Evolutionary conservation across 2,888 invertebrate genomes (phyloP).

Genomic region (Cerastis rubricosa): DNA sequence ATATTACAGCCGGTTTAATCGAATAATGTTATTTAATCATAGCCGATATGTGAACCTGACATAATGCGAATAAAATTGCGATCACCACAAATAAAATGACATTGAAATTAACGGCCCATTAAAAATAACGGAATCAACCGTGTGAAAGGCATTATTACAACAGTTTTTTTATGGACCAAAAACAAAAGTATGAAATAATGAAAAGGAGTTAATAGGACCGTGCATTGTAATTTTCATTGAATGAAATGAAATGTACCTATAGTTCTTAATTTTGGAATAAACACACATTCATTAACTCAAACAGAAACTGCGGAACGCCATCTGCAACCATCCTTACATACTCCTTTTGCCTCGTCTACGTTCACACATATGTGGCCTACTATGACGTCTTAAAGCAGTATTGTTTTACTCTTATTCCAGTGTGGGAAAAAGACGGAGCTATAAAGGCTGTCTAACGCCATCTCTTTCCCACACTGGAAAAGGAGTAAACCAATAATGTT

Average conservation of each 20-base stretch:
- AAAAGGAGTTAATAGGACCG: not conserved
- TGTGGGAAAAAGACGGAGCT: too few relatives aligned
- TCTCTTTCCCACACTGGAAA: too few relatives aligned
- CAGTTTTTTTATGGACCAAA: not conserved
- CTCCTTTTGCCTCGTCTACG: too few relatives aligned
- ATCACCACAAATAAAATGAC: conserved; percentile 27
- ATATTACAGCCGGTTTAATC: not conserved
- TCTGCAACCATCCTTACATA: too few relatives aligned
- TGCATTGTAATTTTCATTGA: not conserved
- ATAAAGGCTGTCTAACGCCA: too few relatives aligned
- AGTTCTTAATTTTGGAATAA: not conserved
- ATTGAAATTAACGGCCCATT: conserved; percentile 23
- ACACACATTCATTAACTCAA: too few relatives aligned
- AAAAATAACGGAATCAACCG: conserved; percentile 1
- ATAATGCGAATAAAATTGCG: conserved; percentile 9
- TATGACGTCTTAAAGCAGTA: too few relatives aligned
- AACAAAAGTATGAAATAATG: not conserved
- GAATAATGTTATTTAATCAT: conserved; percentile 31
- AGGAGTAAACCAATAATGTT: too few relatives aligned
- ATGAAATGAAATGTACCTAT: not conserved
- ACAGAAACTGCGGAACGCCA: too few relatives aligned
- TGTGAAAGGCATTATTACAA: not conserved
- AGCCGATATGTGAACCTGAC: conserved; percentile 16
- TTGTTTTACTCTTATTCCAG: too few relatives aligned
- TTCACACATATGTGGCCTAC: too few relatives aligned